These are phyloP conservation scores for Neoascia interrupta DNA, from an alignment of 2,888 invertebrate species.

Conservation along the genomic window DNA sequence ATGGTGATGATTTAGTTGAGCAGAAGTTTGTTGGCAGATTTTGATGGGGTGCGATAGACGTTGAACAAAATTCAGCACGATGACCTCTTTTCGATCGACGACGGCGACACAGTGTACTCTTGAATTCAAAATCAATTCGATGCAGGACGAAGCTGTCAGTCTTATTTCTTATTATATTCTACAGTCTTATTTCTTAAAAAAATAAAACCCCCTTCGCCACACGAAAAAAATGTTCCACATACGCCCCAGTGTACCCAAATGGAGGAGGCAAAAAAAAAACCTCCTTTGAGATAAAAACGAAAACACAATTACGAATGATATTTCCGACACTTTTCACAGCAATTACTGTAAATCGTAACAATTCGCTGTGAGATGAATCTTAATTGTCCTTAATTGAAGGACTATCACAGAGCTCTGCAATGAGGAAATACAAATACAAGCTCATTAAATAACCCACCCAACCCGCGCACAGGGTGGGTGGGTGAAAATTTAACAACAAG, in stretches of 20 bases:
- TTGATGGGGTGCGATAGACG: constrained; percentile 18
- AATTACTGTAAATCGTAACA: constrained; percentile 51
- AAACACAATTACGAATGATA: constrained; percentile 37
- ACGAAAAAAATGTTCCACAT: constrained; percentile 38
- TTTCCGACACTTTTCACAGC: constrained; percentile 50
- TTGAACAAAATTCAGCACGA: constrained; percentile 7
- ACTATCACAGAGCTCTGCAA: constrained; percentile 55
- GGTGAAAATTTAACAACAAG: constrained; percentile 16
- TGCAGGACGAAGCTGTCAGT: too few species aligned
- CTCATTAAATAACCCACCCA: constrained; percentile 44
- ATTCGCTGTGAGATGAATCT: constrained; percentile 48
- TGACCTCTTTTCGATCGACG: too few species aligned
- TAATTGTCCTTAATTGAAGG: constrained; percentile 60
- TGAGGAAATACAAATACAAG: constrained; percentile 50
- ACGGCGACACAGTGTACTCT: too few species aligned
- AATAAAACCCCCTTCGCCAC: too few species aligned
- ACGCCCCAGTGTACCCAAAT: neutral
- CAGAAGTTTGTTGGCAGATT: constrained; percentile 34
- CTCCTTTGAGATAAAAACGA: constrained; percentile 15
- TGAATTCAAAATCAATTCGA: too few species aligned
- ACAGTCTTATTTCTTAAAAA: too few species aligned
- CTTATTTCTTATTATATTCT: too few species aligned
- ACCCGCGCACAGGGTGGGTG: constrained; percentile 9
- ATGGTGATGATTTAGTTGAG: constrained; percentile 24
- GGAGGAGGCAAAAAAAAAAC: neutral